Conservation (phyloP, 2,797 vertebrate species). For the Hemitrygon akajei region DNA sequence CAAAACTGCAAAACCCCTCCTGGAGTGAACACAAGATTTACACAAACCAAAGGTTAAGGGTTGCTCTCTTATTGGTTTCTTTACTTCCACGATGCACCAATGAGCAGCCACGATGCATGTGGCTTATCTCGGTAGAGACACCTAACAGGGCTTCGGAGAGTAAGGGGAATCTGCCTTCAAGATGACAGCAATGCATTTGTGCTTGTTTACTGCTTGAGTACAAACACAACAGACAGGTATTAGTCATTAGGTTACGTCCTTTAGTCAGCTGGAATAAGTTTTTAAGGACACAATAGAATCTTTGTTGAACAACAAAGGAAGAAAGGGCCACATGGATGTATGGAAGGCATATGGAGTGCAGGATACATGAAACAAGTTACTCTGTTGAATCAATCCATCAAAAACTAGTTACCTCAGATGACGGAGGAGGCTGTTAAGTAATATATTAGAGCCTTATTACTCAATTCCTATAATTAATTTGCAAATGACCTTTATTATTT, state of each 20-base stretch:
- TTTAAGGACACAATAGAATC: background rate
- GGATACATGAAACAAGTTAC: background rate
- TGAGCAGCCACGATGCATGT: no score
- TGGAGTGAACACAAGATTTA: no score
- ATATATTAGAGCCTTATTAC: background rate
- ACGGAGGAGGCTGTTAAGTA: background rate
- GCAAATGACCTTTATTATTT: background rate
- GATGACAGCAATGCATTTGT: no score
- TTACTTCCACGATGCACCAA: no score
- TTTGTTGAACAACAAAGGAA: background rate
- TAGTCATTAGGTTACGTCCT: background rate
- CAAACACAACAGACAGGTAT: no score
- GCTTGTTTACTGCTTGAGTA: no score
- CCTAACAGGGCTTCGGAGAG: no score
- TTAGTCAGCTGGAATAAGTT: background rate
- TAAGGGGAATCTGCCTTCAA: no score
- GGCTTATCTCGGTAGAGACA: no score
- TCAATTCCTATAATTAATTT: background rate
- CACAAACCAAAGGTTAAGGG: no score
- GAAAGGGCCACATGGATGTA: background rate
- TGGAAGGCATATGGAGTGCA: background rate
- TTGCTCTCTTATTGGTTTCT: no score
- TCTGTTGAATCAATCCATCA: background rate
- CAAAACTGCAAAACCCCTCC: no score
- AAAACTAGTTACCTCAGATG: background rate